phyloP scores from a whole-genome alignment of 2,888 invertebrate species.

The Trisateles emortualis region DNA sequence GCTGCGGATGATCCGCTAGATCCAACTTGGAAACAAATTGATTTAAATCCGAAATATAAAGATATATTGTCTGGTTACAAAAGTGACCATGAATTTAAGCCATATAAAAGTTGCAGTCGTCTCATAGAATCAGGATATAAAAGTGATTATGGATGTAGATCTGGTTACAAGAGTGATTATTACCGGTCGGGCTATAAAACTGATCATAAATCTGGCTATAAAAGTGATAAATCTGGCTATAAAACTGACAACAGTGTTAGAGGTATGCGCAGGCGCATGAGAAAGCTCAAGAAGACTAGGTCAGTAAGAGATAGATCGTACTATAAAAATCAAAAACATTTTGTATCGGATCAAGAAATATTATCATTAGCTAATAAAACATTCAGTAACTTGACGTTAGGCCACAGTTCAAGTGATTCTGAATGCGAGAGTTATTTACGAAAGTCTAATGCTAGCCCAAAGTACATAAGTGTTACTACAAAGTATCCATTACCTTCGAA shows the following conservation, averaged over 20 bases:
- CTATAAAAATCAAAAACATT: constrained; percentile 85
- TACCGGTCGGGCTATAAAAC: constrained; percentile 87
- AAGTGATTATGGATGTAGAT: constrained; percentile 87
- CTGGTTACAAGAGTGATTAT: constrained; percentile 83
- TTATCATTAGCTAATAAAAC: constrained; percentile 85
- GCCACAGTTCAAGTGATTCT: constrained; percentile 86
- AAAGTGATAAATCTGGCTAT: constrained; percentile 88
- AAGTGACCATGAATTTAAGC: constrained; percentile 86
- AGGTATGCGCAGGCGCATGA: constrained; percentile 80
- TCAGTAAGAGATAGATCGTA: constrained; percentile 83
- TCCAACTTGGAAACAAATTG: constrained; percentile 89
- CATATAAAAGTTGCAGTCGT: constrained; percentile 83
- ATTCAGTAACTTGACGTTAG: constrained; percentile 84
- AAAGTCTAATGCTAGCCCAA: constrained; percentile 75
- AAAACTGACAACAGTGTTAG: constrained; percentile 87
- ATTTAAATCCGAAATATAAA: constrained; percentile 88
- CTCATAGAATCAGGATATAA: constrained; percentile 87
- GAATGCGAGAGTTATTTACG: constrained; percentile 80
- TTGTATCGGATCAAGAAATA: constrained; percentile 88
- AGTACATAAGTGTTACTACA: constrained; percentile 79
- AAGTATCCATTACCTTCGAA: constrained; percentile 77
- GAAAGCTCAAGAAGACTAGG: constrained; percentile 82
- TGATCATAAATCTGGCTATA: constrained; percentile 87
- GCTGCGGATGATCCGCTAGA: constrained; percentile 86
- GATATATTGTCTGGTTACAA: constrained; percentile 88